Conservation (phyloP, 2,888 invertebrate genomes). For the Steromphala cineraria region DNA sequence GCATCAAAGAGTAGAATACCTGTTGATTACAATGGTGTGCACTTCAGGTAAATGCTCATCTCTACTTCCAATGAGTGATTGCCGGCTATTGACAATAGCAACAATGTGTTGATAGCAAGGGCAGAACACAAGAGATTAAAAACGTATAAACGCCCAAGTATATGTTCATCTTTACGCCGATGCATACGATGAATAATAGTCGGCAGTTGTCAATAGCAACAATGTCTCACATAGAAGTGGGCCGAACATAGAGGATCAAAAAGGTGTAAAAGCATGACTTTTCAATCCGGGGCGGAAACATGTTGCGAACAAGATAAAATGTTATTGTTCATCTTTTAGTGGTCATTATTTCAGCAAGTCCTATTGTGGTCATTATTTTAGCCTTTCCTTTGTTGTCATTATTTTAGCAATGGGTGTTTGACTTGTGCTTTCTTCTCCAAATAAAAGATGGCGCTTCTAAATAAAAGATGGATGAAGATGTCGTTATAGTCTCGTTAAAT, state of each 20-base stretch:
- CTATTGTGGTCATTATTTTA: not conserved
- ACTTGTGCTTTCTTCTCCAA: not conserved
- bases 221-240: too few relatives aligned
- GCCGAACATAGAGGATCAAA: not conserved
- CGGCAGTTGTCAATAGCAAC: too few relatives aligned
- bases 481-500: not conserved
- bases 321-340: not conserved
- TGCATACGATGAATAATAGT: too few relatives aligned
- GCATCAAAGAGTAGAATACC: not conserved
- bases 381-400: too few relatives aligned
- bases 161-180: too few relatives aligned
- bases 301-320: not conserved
- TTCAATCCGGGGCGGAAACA: not conserved
- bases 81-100: too few relatives aligned
- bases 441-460: too few relatives aligned
- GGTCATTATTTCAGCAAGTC: not conserved
- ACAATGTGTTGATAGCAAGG: too few relatives aligned
- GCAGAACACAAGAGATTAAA: too few relatives aligned
- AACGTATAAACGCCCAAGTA: too few relatives aligned
- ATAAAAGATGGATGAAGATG: too few relatives aligned
- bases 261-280: not conserved
- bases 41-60: not conserved
- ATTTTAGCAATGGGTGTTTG: not conserved
- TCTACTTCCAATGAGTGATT: too few relatives aligned
- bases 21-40: not conserved